Percentiles rank a stretch among this genome's conserved stretches.
phyloP scores from a whole-genome alignment of 2,113 vertebrate genomes.

The Saguinus imperator region DNA sequence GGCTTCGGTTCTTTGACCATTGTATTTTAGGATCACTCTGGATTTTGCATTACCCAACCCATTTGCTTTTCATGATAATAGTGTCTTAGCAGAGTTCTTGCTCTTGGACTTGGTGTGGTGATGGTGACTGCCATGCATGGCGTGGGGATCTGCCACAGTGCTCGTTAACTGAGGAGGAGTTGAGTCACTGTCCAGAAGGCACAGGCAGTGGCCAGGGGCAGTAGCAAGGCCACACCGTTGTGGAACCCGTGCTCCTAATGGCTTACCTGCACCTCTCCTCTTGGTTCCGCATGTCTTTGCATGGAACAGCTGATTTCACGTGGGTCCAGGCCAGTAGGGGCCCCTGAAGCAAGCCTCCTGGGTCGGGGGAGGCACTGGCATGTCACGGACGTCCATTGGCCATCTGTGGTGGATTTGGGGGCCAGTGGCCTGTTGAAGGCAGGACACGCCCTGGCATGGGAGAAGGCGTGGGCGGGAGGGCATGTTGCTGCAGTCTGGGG shows the following conservation, averaged over 20 bases:
- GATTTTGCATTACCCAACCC: neutral
- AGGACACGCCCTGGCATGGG: neutral
- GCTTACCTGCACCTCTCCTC: neutral
- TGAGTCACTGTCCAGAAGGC: neutral
- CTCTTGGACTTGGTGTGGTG: rapidly evolving
- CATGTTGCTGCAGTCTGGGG: neutral
- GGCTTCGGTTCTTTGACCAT: rapidly evolving
- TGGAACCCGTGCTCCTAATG: no score
- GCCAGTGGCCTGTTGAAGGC: neutral
- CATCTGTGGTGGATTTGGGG: neutral
- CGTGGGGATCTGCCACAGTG: neutral
- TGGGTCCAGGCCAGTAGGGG: no score
- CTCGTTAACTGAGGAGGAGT: neutral
- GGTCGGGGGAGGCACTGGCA: neutral
- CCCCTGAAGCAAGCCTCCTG: no score
- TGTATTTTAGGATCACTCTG: rapidly evolving
- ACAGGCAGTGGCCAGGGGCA: neutral
- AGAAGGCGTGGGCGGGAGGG: conserved; percentile 5
- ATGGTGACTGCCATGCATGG: rapidly evolving
- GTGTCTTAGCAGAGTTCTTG: neutral
- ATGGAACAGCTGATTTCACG: neutral
- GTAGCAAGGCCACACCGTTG: neutral
- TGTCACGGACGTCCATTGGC: no score
- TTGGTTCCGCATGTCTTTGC: neutral
- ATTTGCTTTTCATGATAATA: neutral